Base-by-base conservation (phyloP, 2,113 vertebrate genomes). In the Neomonachus schauinslandi region DNA sequence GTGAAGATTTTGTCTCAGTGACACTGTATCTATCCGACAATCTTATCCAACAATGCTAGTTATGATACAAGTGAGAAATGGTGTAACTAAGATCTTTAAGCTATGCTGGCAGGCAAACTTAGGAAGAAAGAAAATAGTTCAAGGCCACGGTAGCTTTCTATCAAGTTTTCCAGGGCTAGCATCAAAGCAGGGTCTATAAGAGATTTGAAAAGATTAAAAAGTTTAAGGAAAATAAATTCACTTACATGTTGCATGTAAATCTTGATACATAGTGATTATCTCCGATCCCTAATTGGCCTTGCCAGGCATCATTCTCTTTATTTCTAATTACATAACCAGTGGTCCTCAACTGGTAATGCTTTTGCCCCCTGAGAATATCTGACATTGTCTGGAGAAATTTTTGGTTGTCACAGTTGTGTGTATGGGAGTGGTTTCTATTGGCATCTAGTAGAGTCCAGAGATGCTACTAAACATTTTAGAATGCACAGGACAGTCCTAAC, bases 91-190 rank as follows among this genome's bases (percentile, higher is more conserved):
- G 65, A 46, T 92, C 61, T 55, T 95, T n/a, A 69, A 92, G 94
- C 89, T 94, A 46, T 42, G 69, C 9, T 81, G 83, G 93, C 61
- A 96, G 89, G 84, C 76, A 93, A 63, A 51, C n/a, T 97, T 96
- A 98, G 98, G 98, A 98, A 98, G 96, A 96, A 98, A 98, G 96
- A 97, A 36, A 97, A 98, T 42, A 96, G 61, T 77, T 98, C n/a
- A 86, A 89, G 67, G 77, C 15, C 22, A n/a, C 24, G 12, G 49
- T 19, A 46, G 26, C 1, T 36, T 72, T 55, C 19, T 19, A 42
- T 1, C 18, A 93, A 59, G 42, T 31, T 92, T 72, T 76, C 57
- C 51, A 94, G 61, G 53, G 57, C 89, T 61, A 95, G 26, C 49
- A 51, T 59, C 80, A 59, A 83, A 94, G 72, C n/a, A 89, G 77